phyloP scores from a whole-genome alignment of 2,113 vertebrate genomes.

The Laticauda colubrina region DNA sequence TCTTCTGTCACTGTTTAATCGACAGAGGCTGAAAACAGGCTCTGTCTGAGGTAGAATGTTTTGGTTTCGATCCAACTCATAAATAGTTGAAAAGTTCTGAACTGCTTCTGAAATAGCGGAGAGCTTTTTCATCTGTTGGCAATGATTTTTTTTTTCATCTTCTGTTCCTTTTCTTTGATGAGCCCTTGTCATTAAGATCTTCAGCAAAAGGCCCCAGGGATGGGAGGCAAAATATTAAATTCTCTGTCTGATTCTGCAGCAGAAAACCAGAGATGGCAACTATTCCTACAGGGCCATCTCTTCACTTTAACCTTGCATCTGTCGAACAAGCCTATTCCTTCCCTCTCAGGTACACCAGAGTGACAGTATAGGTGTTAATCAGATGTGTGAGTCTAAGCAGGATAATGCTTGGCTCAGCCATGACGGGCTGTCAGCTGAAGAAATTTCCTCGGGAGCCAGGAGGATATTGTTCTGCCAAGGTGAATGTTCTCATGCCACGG shows the following conservation, averaged over 20 bases:
- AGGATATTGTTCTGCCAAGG: constrained; percentile 40
- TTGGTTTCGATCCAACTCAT: not conserved
- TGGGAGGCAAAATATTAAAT: constrained; percentile 4
- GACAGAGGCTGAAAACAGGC: not conserved
- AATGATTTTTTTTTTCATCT: not conserved
- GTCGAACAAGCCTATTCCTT: constrained; percentile 43
- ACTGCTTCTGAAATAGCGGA: not conserved
- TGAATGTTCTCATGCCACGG: constrained; percentile 33
- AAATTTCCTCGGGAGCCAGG: constrained; percentile 9
- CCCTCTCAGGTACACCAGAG: constrained; percentile 31
- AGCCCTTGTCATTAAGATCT: not conserved
- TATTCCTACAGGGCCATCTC: constrained; percentile 14
- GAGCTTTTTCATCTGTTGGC: not conserved
- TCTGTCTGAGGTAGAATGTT: not conserved
- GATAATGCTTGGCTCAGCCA: constrained; percentile 36
- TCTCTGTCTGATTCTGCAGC: not conserved
- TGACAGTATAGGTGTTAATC: constrained; percentile 56
- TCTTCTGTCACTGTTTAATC: not conserved
- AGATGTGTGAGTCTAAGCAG: constrained; percentile 40
- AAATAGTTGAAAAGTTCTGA: not conserved
- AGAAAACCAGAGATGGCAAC: constrained; percentile 12
- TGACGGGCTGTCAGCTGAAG: constrained; percentile 52
- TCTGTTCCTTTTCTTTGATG: not conserved
- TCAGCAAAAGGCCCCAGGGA: constrained; percentile 13
- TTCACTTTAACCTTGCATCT: constrained; percentile 34